Evolutionary conservation across 2,113 vertebrate species (phyloP).

Genomic region (Parus major): DNA sequence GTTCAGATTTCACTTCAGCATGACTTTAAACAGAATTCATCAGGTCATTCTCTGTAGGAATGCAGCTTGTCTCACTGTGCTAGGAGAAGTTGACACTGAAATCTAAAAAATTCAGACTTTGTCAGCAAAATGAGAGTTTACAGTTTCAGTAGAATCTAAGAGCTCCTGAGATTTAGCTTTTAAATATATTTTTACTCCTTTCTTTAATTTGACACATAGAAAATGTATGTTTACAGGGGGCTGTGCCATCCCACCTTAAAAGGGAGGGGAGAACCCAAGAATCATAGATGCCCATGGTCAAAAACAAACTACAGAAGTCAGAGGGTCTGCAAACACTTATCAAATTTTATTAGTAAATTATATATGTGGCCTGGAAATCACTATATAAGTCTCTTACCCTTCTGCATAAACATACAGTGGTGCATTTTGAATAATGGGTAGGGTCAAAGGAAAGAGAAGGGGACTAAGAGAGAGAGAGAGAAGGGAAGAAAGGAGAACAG

Average conservation of each 20-base stretch:
- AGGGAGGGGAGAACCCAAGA: neutral
- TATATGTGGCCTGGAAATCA: accelerated
- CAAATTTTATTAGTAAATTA: neutral
- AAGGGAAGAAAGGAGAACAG: neutral
- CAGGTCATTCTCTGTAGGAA: conserved; percentile 4
- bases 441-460: neutral
- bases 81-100: neutral
- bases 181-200: neutral
- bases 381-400: neutral
- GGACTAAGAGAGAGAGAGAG: neutral
- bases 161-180: neutral
- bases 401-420: neutral
- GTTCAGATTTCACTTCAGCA: conserved; percentile 9
- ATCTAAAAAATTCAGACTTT: neutral
- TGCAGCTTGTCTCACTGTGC: neutral
- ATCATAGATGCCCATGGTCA: neutral
- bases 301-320: neutral
- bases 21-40: conserved; percentile 13
- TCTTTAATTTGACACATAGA: neutral
- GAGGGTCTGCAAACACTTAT: neutral
- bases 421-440: neutral
- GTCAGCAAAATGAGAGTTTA: neutral
- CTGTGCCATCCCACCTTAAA: neutral
- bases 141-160: neutral
- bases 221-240: neutral